Evolutionary conservation across 64 coral and sea anemone species (phyloP).

Genomic region (Anthopleura sola): DNA sequence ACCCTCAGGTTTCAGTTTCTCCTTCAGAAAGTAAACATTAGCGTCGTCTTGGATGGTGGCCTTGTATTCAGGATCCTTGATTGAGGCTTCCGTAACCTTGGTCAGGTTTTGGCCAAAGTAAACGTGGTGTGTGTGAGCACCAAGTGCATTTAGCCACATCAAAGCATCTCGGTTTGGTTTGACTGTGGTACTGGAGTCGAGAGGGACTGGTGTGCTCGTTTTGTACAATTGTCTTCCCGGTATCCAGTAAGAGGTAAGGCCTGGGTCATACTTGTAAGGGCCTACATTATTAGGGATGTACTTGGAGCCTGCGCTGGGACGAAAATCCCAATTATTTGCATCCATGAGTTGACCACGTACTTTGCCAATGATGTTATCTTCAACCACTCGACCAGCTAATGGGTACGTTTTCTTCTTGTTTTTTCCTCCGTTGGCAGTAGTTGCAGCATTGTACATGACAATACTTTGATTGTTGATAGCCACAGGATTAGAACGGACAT

Average conservation of each 20-base stretch:
- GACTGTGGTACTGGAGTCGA: conserved; percentile 13
- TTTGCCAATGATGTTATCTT: conserved; percentile 25
- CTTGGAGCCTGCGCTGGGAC: conserved; percentile 10
- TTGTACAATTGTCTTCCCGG: conserved; percentile 57
- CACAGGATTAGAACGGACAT: conserved; percentile 43
- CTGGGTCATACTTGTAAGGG: conserved; percentile 23
- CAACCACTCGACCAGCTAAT: conserved; percentile 20
- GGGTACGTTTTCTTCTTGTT: conserved; percentile 8
- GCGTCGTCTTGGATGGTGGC: conserved; percentile 6
- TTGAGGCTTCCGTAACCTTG: conserved; percentile 31
- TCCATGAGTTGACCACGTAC: conserved; percentile 39
- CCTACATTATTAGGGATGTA: conserved; percentile 22
- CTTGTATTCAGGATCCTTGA: conserved; percentile 8
- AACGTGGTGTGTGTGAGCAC: conserved; percentile 17
- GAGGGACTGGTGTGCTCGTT: conserved; percentile 43
- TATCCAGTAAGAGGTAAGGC: conserved; percentile 14
- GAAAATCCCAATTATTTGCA: conserved; percentile 49
- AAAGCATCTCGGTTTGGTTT: conserved; percentile 34
- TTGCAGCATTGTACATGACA: conserved; percentile 38
- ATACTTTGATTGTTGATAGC: conserved; percentile 31
- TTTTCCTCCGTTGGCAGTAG: conserved; percentile 35
- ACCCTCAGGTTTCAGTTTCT: conserved; percentile 23
- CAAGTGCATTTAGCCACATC: conserved; percentile 76
- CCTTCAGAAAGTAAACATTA: conserved; percentile 51
- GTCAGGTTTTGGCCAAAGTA: conserved; percentile 41